phyloP scores from a whole-genome alignment of 2,113 vertebrate genomes.

The Clarias batrachus region DNA sequence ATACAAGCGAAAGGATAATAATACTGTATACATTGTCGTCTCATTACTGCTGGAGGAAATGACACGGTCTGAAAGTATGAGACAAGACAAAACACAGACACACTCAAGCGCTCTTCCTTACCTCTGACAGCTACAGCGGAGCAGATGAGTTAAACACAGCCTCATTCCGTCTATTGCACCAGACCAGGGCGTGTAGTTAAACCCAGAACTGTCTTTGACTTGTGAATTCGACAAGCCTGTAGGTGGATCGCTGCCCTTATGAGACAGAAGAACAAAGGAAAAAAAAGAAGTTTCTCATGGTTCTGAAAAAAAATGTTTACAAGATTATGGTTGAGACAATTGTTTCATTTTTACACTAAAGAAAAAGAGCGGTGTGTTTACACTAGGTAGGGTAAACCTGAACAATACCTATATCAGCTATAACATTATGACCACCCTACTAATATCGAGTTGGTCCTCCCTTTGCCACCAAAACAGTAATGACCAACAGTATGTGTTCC shows the following conservation, averaged over 20 bases:
- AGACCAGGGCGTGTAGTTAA: background rate
- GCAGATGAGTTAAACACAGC: background rate
- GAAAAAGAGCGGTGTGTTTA: background rate
- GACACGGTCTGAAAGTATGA: background rate
- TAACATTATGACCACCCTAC: too few species aligned
- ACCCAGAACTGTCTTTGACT: background rate
- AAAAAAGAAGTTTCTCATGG: background rate
- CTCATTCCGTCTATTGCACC: slow-evolving; percentile 22
- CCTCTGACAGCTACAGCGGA: background rate
- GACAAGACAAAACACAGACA: background rate
- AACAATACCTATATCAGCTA: too few species aligned
- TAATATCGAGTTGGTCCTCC: too few species aligned
- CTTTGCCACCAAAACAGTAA: too few species aligned
- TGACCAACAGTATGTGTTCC: too few species aligned
- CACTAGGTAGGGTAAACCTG: background rate
- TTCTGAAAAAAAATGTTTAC: background rate
- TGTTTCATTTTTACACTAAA: background rate
- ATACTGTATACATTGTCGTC: background rate
- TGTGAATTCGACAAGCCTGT: background rate
- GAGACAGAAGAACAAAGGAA: background rate
- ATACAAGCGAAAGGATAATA: background rate
- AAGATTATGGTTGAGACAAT: background rate
- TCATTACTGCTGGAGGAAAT: background rate
- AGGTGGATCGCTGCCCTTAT: background rate
- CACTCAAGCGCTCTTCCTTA: background rate